phyloP scores from a whole-genome alignment of 2,888 invertebrate species.

The Caenorhabditis wallacei region DNA sequence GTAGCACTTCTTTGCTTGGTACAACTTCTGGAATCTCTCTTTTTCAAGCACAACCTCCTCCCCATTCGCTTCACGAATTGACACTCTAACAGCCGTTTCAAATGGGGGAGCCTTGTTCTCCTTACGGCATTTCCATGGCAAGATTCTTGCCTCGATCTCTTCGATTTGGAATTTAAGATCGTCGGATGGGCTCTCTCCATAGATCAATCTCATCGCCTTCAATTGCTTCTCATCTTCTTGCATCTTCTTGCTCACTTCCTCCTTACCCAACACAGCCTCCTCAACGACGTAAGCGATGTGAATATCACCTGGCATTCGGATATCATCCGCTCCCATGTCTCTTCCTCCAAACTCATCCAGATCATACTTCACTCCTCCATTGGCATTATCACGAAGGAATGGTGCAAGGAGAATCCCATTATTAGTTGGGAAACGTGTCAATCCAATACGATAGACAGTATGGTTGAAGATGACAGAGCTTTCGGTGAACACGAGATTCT shows the following conservation, averaged over 20 bases:
- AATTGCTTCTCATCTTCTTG: background rate
- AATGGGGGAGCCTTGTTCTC: too few relatives aligned
- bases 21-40: background rate
- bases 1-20: background rate
- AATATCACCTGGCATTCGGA: background rate
- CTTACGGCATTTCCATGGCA: background rate
- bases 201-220: background rate
- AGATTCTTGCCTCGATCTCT: background rate
- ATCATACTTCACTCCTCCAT: background rate
- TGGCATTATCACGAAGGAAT: background rate
- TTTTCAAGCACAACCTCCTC: background rate
- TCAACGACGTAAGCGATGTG: background rate
- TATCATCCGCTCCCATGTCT: background rate
- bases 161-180: background rate
- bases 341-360: background rate
- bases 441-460: background rate
- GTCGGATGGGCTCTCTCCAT: background rate
- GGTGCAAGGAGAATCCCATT: background rate
- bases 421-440: background rate
- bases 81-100: too few relatives aligned
- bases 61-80: background rate
- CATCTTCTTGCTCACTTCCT: background rate
- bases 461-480: background rate
- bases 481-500: background rate
- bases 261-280: background rate